A percentile compares a stretch with the other conserved stretches of the same genome.
phyloP scores from a whole-genome alignment of 2,797 vertebrate genomes.

The Brotogeris chrysoptera region DNA sequence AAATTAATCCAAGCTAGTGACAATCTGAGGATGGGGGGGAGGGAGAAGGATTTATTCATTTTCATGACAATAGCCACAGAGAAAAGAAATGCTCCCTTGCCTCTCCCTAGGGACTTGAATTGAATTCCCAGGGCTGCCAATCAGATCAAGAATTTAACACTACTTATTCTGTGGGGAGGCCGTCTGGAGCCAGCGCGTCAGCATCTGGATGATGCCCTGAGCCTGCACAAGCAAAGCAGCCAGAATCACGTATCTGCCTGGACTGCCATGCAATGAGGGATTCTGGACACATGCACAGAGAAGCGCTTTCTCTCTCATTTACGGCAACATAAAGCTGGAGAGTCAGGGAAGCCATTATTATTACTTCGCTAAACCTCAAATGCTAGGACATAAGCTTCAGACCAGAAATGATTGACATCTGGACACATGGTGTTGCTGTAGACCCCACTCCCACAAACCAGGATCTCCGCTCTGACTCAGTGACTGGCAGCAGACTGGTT shows the following conservation, averaged over 20 bases:
- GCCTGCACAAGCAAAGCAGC: background rate
- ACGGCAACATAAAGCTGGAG: background rate
- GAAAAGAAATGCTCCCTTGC: constrained; percentile 48
- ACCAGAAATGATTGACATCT: background rate
- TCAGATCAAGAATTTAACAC: constrained; percentile 65
- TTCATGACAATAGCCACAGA: constrained; percentile 66
- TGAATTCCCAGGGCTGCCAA: constrained; percentile 70
- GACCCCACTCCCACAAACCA: background rate
- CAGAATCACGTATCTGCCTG: background rate
- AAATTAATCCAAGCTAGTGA: constrained; percentile 46
- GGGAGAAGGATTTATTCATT: constrained; percentile 59
- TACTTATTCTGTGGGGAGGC: constrained; percentile 56
- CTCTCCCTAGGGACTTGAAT: constrained; percentile 46
- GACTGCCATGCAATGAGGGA: background rate
- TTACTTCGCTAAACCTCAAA: background rate
- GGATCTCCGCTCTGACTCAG: background rate
- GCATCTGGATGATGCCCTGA: constrained; percentile 49
- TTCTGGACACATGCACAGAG: background rate
- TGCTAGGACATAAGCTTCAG: background rate
- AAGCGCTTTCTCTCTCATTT: background rate
- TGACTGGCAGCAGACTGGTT: background rate
- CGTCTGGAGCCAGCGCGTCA: constrained; percentile 42
- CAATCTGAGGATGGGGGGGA: constrained; percentile 20
- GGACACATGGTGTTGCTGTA: background rate
- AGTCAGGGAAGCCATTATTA: background rate